Conservation (phyloP, 2,888 invertebrate species). For the Heliconius ethilla region DNA sequence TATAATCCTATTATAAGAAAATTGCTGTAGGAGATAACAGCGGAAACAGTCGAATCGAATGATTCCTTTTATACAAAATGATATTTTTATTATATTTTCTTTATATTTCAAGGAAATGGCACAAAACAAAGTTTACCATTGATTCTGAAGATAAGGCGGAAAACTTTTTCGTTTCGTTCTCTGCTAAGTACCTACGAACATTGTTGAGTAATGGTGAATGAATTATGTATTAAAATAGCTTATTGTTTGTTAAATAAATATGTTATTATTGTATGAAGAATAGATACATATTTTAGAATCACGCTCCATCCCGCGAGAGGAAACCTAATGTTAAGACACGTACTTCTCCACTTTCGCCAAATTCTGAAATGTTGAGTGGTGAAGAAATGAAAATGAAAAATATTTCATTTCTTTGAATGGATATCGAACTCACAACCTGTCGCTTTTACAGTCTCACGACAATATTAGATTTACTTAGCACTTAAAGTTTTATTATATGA, state of each 20-base stretch:
- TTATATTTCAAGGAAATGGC: background rate
- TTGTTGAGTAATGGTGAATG: slow-evolving; percentile 4
- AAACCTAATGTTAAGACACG: no score
- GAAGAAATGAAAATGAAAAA: no score
- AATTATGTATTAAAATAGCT: slow-evolving; percentile 1
- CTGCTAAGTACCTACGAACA: background rate
- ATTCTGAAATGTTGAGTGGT: no score
- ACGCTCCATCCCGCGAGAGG: no score
- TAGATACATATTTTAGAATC: background rate
- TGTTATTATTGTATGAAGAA: background rate
- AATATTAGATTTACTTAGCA: background rate
- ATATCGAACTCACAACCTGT: no score
- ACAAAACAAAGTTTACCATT: slow-evolving; percentile 11
- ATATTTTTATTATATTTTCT: slow-evolving; percentile 9
- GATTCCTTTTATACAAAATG: slow-evolving; percentile 16
- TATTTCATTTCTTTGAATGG: no score
- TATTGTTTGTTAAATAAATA: slow-evolving; percentile 5
- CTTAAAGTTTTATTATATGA: background rate
- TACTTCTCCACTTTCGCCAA: no score
- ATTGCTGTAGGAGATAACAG: slow-evolving; percentile 33
- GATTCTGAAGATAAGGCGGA: background rate
- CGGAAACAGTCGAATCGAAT: slow-evolving; percentile 24
- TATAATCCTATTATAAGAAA: slow-evolving; percentile 38
- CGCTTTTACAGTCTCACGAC: no score
- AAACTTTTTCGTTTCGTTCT: background rate